Percentiles rank a stretch among this genome's conserved stretches.
Conservation (phyloP, 2,113 vertebrate species). For the Seriola quinqueradiata region DNA sequence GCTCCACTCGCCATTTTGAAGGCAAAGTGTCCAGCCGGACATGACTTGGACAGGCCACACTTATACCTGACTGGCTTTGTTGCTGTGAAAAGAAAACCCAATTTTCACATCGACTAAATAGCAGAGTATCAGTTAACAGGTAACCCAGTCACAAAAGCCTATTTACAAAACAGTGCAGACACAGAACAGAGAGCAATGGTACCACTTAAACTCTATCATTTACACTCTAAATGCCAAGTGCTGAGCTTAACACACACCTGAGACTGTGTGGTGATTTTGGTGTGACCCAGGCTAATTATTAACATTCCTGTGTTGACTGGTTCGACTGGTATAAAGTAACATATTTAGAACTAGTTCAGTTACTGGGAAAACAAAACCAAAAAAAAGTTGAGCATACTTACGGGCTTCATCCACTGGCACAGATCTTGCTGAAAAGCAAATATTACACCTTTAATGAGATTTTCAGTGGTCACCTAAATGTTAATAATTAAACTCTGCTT, state of each 20-base stretch:
- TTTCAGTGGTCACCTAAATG: neutral
- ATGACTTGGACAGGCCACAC: slow-evolving; percentile 92
- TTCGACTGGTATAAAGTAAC: neutral
- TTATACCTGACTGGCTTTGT: slow-evolving; percentile 87
- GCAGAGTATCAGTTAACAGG: neutral
- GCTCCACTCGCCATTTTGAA: slow-evolving; percentile 98
- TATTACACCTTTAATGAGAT: neutral
- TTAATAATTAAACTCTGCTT: neutral
- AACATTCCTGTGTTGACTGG: neutral
- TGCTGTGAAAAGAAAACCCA: slow-evolving; percentile 76
- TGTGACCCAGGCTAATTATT: neutral
- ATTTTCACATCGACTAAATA: neutral
- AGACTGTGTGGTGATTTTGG: neutral
- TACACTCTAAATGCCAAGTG: neutral
- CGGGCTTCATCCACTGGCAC: slow-evolving; percentile 75
- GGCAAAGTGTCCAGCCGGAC: slow-evolving; percentile 92
- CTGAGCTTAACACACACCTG: neutral
- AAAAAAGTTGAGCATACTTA: slow-evolving; percentile 83
- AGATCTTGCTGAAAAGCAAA: slow-evolving; percentile 84
- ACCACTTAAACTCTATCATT: neutral
- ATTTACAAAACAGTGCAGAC: neutral
- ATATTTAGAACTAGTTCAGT: neutral
- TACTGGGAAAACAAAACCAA: neutral
- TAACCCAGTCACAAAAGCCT: neutral
- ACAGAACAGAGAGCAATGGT: neutral